A percentile compares a stretch with the other conserved stretches of the same genome.
Conservation (phyloP, 2,888 invertebrate genomes). For the Phyto melanocephala region DNA sequence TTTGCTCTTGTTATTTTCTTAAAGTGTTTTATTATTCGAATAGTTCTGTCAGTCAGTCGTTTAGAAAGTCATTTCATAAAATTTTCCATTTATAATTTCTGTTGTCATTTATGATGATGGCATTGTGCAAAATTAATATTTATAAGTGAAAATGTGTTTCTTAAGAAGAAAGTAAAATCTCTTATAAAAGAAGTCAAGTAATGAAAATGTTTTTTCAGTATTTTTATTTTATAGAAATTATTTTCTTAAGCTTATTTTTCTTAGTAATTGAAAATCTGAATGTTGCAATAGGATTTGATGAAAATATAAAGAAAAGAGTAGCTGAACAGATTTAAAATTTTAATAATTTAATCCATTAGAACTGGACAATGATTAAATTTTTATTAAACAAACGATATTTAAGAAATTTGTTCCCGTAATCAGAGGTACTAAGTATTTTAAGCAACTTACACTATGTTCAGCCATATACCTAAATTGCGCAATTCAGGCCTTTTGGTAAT, state of each 20-base stretch:
- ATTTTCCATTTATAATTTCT: conserved; percentile 48
- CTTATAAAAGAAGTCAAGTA: background rate
- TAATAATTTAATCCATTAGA: background rate
- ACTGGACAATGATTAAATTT: too few relatives aligned
- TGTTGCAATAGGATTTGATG: conserved; percentile 2
- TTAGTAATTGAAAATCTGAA: background rate
- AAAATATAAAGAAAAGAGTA: background rate
- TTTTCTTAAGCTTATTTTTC: conserved; percentile 8
- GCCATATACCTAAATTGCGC: too few relatives aligned
- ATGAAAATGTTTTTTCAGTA: background rate
- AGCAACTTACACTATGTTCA: too few relatives aligned
- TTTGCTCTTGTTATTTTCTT: conserved; percentile 18
- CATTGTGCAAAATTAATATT: conserved; percentile 58
- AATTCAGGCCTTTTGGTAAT: too few relatives aligned
- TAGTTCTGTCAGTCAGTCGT: background rate
- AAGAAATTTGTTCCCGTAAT: too few relatives aligned
- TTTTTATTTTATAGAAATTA: background rate
- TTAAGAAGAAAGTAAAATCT: background rate
- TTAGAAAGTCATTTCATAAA: conserved; percentile 24
- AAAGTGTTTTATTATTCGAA: conserved; percentile 33
- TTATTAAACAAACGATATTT: too few relatives aligned
- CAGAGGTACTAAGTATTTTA: too few relatives aligned
- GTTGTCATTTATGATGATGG: conserved; percentile 45
- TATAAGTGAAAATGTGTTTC: conserved; percentile 57
- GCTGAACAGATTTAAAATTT: background rate